phyloP scores from a whole-genome alignment of 2,888 invertebrate species.

The Tachina fera region DNA sequence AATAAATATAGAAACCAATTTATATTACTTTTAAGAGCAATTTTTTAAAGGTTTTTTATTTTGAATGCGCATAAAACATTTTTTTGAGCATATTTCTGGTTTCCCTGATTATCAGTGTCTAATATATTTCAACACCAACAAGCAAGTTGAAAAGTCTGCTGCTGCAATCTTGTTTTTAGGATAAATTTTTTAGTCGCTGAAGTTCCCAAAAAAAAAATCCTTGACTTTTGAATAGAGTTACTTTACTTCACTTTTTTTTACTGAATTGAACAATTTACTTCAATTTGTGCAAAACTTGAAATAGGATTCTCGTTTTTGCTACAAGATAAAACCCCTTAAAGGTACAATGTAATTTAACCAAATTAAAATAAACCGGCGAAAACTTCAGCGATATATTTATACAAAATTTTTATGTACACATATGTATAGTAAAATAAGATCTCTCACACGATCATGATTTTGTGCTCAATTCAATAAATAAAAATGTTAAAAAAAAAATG shows the following conservation, averaged over 20 bases:
- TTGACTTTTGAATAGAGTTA: not conserved
- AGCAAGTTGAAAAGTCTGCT: no score
- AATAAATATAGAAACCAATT: no score
- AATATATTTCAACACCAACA: not conserved
- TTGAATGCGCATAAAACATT: no score
- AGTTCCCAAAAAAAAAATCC: not conserved
- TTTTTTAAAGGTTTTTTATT: no score
- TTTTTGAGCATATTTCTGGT: no score
- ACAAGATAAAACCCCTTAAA: conserved; percentile 8
- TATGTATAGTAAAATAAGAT: conserved; percentile 38
- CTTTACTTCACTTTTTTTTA: not conserved
- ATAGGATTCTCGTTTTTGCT: no score
- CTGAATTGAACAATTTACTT: not conserved
- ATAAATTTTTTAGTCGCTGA: not conserved
- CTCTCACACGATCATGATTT: conserved; percentile 69
- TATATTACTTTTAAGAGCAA: no score
- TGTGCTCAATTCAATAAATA: conserved; percentile 54
- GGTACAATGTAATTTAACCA: not conserved
- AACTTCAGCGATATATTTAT: conserved; percentile 5
- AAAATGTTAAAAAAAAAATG: no score
- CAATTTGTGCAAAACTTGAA: conserved; percentile 1
- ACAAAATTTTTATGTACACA: conserved; percentile 13
- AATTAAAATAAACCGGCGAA: conserved; percentile 45
- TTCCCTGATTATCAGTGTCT: no score
- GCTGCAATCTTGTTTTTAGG: no score